Evolutionary conservation across 2,113 vertebrate genomes (phyloP).

Genomic region (Toxostoma redivivum): DNA sequence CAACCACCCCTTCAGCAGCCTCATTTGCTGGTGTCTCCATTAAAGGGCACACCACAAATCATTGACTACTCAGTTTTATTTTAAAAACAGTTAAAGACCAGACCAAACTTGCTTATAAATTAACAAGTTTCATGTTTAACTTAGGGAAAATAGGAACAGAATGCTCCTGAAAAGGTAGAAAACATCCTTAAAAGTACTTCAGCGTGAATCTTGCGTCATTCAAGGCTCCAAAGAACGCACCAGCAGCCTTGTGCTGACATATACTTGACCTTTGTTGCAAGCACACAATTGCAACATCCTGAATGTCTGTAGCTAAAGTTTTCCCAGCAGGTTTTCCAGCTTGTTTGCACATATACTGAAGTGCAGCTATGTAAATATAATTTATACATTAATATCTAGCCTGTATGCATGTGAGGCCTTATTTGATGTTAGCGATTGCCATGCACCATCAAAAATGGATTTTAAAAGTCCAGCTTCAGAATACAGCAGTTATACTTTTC

Average conservation of each 20-base stretch:
- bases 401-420: not conserved
- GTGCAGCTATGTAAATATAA: not conserved
- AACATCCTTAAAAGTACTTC: constrained; percentile 3
- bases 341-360: not conserved
- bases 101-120: not conserved
- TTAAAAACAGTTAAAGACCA: constrained; percentile 14
- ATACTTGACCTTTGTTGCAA: constrained; percentile 4
- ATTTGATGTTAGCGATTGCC: not conserved
- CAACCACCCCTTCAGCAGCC: not conserved
- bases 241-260: constrained; percentile 17
- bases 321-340: constrained; percentile 12
- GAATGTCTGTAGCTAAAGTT: not conserved
- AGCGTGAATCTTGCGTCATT: not conserved
- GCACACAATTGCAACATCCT: constrained; percentile 1
- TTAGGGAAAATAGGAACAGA: not conserved
- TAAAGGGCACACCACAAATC: not conserved
- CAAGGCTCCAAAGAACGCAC: not conserved
- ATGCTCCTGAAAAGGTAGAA: not conserved
- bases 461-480: not conserved
- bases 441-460: not conserved
- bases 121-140: not conserved
- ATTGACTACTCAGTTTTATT: not conserved
- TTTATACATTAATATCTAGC: not conserved
- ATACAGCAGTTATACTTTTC: not conserved
- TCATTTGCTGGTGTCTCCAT: not conserved